Percentiles rank a stretch among this genome's conserved stretches.
Evolutionary conservation across 2,888 invertebrate species (phyloP).

Genomic region (Tipula unca): DNA sequence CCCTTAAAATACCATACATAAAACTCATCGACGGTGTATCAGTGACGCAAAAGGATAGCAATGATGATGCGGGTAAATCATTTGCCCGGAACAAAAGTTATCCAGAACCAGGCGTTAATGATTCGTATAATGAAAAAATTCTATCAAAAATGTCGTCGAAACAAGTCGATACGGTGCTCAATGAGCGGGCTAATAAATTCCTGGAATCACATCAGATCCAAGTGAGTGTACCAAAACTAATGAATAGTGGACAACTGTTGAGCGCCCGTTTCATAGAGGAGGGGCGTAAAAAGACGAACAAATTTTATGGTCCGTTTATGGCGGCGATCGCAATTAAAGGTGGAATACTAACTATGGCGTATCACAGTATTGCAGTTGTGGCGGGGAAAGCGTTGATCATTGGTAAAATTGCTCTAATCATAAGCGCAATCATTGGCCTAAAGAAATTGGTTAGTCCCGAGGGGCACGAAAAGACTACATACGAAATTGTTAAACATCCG

Average conservation of each 20-base stretch:
- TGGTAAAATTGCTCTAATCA: constrained; percentile 72
- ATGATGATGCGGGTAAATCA: constrained; percentile 31
- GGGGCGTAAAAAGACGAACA: constrained; percentile 54
- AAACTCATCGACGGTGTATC: constrained; percentile 54
- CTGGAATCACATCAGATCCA: constrained; percentile 52
- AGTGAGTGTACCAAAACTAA: constrained; percentile 43
- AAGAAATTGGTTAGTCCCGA: constrained; percentile 67
- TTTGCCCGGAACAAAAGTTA: constrained; percentile 29
- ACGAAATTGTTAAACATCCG: constrained; percentile 81
- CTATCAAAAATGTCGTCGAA: constrained; percentile 51
- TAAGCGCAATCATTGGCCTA: constrained; percentile 69
- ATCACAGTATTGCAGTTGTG: constrained; percentile 63
- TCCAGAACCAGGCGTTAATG: not conserved
- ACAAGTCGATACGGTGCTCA: constrained; percentile 51
- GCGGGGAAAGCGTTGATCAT: constrained; percentile 74
- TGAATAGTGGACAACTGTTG: constrained; percentile 44
- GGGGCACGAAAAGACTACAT: constrained; percentile 68
- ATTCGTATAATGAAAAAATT: constrained; percentile 41
- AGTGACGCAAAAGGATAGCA: constrained; percentile 44
- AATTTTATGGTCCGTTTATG: constrained; percentile 56
- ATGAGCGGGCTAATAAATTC: constrained; percentile 49
- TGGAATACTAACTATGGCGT: constrained; percentile 63
- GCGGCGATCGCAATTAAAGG: constrained; percentile 63
- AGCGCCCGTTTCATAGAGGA: constrained; percentile 39
- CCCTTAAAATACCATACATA: constrained; percentile 52